phyloP scores from a whole-genome alignment of 2,113 vertebrate genomes.

The Periophthalmodon schlosseri region DNA sequence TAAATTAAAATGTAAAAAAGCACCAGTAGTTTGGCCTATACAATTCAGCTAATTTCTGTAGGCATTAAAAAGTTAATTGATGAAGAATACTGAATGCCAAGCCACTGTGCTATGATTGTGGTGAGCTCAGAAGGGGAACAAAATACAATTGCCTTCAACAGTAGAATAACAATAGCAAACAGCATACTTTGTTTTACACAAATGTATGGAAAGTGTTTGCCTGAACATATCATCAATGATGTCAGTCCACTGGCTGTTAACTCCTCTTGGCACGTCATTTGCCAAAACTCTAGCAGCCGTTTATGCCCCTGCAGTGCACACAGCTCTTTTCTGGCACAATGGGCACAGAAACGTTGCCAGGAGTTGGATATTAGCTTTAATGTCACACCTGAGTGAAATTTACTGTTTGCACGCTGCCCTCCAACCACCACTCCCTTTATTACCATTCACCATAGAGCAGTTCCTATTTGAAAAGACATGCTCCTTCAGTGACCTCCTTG shows the following conservation, averaged over 20 bases:
- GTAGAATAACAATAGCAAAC: neutral
- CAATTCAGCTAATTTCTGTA: too few relatives aligned
- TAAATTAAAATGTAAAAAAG: too few relatives aligned
- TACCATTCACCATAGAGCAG: constrained; percentile 42
- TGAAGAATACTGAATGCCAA: too few relatives aligned
- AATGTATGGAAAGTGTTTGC: neutral
- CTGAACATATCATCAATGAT: constrained; percentile 37
- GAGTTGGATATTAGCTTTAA: constrained; percentile 52
- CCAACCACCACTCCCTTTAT: constrained; percentile 33
- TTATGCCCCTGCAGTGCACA: constrained; percentile 42
- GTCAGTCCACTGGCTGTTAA: constrained; percentile 55
- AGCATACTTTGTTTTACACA: neutral
- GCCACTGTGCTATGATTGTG: too few relatives aligned
- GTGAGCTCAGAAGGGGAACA: neutral
- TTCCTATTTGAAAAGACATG: constrained; percentile 48
- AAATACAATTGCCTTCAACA: neutral
- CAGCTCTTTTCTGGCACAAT: constrained; percentile 34
- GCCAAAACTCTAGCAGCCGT: constrained; percentile 36
- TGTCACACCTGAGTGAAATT: constrained; percentile 64
- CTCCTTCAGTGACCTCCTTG: constrained; percentile 60
- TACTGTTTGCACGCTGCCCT: constrained; percentile 46
- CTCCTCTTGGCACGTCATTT: constrained; percentile 22
- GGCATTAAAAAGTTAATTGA: too few relatives aligned
- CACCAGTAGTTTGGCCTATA: too few relatives aligned
- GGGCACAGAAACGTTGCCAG: constrained; percentile 31